Base-by-base conservation (phyloP, 2,113 vertebrate genomes). In the Oryzias woworae region DNA sequence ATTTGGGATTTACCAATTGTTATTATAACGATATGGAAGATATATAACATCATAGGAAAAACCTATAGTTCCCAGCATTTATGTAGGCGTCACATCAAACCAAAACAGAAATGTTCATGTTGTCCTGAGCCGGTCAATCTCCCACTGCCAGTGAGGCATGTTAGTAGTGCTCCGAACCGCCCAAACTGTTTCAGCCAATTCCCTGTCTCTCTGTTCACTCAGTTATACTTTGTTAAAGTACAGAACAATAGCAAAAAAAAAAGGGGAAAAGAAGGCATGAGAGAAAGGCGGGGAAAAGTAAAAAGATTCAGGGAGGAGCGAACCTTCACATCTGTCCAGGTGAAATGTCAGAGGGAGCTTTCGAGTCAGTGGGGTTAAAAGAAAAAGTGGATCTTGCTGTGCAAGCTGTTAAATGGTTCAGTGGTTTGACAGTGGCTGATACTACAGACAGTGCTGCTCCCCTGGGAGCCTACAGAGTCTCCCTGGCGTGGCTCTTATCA, bases 371-470 rank as follows among this genome's bases (percentile, higher is more conserved):
- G 63, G 84, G 89, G 87, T 90, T 90, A 86, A 90, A 90, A 84
- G 85, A 88, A 80, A 80, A 87, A 87, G 81, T 80, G 87, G 85
- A 86, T 87, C 80, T 84, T 23, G 74, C 83, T 69, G 67, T 83
- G 85, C 91, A 88, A 75, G 82, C 87, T 91, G 90, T 92, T 93
- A 92, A 92, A 92, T 82, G 92, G 88, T 92, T 92, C 90, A 91
- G 84, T 88, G 88, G 85, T 88, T 90, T 92, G 91, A 92, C 89
- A 89, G 91, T 85, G 86, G 87, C 89, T 89, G 90, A 90, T 87
- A 88, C 88, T 88, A 88, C 84, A 88, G 85, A 90, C 86, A 81
- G 83, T 70, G 58, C 70, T 63, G 68, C 88, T 90, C 89, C 78
- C 83, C 54, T 60, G 87, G 87, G 89, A 88, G 76, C 69, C 74